Percentiles rank a stretch among this genome's conserved stretches.
Evolutionary conservation across 2,797 vertebrate genomes (phyloP).

Genomic region (Sebastes miniatus): DNA sequence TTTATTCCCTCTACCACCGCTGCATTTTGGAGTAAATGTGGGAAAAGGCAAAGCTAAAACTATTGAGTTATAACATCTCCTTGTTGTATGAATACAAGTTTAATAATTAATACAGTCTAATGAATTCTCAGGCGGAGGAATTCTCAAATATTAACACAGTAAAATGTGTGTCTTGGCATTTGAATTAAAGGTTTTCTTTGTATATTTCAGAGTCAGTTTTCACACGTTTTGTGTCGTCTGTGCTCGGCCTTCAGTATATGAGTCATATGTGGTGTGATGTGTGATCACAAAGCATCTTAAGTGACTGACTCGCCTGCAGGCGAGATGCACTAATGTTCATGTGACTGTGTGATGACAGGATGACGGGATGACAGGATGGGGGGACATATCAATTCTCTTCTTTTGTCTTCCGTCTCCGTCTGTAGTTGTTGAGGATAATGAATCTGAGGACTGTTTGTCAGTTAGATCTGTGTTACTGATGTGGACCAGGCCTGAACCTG

Average conservation of each 20-base stretch:
- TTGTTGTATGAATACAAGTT: not conserved
- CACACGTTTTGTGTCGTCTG: not conserved
- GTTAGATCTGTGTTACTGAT: not conserved
- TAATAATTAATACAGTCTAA: not conserved
- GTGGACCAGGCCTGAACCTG: too few species aligned
- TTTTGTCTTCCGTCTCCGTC: not conserved
- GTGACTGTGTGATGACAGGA: conserved; percentile 47
- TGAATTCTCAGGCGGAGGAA: not conserved
- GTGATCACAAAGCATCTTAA: conserved; percentile 45
- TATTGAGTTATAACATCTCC: not conserved
- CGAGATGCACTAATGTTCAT: conserved; percentile 41
- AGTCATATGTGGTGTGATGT: conserved; percentile 40
- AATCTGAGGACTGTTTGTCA: not conserved
- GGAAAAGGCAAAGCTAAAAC: not conserved
- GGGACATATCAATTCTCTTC: not conserved
- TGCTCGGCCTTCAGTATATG: not conserved
- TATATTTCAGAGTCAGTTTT: not conserved
- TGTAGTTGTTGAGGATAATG: not conserved
- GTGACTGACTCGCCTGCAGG: conserved; percentile 38
- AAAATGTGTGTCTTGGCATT: not conserved
- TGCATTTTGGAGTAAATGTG: not conserved
- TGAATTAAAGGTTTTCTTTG: not conserved
- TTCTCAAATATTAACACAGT: not conserved
- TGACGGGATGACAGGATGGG: not conserved
- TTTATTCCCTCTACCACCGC: not conserved